These are phyloP conservation scores for Rhagophthalmus giganteus DNA, from an alignment of 2,888 invertebrate species.

Conservation along the genomic window DNA sequence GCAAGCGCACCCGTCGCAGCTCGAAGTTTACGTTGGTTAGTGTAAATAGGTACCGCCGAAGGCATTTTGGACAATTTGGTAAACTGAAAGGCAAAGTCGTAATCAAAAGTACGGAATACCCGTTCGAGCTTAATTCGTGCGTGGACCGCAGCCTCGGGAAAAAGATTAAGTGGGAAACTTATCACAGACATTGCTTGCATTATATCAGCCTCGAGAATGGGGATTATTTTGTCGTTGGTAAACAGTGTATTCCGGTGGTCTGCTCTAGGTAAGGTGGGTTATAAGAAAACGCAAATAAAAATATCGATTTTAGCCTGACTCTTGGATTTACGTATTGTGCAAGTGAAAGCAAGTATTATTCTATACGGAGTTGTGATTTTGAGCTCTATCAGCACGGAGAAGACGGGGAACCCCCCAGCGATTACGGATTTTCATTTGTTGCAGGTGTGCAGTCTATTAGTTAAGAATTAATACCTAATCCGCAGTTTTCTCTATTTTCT, in stretches of 20 bases:
- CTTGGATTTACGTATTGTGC: conserved; percentile 64
- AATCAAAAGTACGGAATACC: conserved; percentile 58
- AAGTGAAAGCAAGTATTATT: conserved; percentile 49
- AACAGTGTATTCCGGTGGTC: conserved; percentile 66
- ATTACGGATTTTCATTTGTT: conserved; percentile 64
- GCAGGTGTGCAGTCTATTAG: conserved; percentile 62
- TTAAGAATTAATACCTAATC: too few species aligned
- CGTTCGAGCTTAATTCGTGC: conserved; percentile 63
- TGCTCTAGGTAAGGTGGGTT: conserved; percentile 60
- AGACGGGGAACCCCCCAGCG: conserved; percentile 60
- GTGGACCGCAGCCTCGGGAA: conserved; percentile 72
- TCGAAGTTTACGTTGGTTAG: too few species aligned
- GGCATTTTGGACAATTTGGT: conserved; percentile 78
- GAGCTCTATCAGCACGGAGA: conserved; percentile 66
- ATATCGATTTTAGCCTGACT: conserved; percentile 14
- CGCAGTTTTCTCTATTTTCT: too few species aligned
- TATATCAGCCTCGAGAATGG: conserved; percentile 71
- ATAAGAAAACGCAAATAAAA: too few species aligned
- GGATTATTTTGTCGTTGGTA: conserved; percentile 64
- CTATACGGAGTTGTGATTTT: conserved; percentile 58
- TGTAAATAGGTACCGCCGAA: conserved; percentile 65
- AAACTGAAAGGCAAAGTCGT: conserved; percentile 60
- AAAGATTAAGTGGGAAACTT: conserved; percentile 65
- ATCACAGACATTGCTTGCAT: conserved; percentile 72
- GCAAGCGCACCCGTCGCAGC: not conserved